Percentiles rank a stretch among this genome's conserved stretches.
phyloP scores from a whole-genome alignment of 2,797 vertebrate genomes.

The Neosilurus hyrtlii region DNA sequence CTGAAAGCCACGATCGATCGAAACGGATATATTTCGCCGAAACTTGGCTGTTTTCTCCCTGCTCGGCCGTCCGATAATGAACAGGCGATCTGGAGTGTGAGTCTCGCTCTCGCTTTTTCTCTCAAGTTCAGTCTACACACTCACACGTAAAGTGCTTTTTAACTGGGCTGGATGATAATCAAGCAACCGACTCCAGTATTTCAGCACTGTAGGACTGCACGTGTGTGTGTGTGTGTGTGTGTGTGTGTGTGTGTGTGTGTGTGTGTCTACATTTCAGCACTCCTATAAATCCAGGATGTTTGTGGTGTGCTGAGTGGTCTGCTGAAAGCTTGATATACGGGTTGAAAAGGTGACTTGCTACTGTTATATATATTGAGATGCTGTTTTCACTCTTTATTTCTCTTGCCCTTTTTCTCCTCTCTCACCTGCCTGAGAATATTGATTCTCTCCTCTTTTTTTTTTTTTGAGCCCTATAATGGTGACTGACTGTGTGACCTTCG shows the following conservation, averaged over 20 bases:
- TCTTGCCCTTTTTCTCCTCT: slow-evolving; percentile 29
- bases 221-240: neutral
- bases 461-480: slow-evolving; percentile 43
- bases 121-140: slow-evolving; percentile 15
- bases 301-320: slow-evolving; percentile 34
- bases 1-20: slow-evolving; percentile 62
- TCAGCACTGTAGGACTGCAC: neutral
- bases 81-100: slow-evolving; percentile 48
- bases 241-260: neutral
- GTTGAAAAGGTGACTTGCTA: slow-evolving; percentile 50
- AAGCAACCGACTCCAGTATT: neutral
- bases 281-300: slow-evolving; percentile 35
- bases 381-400: slow-evolving; percentile 48
- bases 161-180: slow-evolving; percentile 5
- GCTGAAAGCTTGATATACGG: slow-evolving; percentile 49
- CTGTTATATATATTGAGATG: slow-evolving; percentile 46
- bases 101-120: slow-evolving; percentile 23
- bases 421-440: slow-evolving; percentile 54
- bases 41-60: slow-evolving; percentile 61
- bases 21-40: slow-evolving; percentile 66
- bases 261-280: slow-evolving; percentile 20
- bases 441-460: slow-evolving; percentile 50
- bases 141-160: neutral
- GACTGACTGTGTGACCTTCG: slow-evolving; percentile 60
- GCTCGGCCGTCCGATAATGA: slow-evolving; percentile 64